A percentile compares a stretch with the other conserved stretches of the same genome.
Conservation (phyloP, 2,888 invertebrate genomes). For the Anaspis maculata region DNA sequence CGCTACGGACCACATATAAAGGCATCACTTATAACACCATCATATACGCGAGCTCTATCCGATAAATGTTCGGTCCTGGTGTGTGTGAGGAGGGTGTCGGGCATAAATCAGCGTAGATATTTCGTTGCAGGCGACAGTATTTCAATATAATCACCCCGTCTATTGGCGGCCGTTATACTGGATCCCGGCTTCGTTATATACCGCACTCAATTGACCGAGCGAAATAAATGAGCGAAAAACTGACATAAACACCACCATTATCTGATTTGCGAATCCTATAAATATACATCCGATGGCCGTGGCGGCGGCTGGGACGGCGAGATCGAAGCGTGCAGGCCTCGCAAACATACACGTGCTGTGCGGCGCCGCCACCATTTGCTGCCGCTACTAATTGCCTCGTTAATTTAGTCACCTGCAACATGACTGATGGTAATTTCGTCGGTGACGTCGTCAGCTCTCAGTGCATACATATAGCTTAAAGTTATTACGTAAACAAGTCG, state of each 20-base stretch:
- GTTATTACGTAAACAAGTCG: too few species aligned
- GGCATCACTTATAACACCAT: too few species aligned
- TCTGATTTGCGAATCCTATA: slow-evolving; percentile 34
- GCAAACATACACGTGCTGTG: too few species aligned
- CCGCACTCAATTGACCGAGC: slow-evolving; percentile 33
- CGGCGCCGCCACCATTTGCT: not conserved
- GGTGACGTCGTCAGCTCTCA: not conserved
- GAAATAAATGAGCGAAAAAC: slow-evolving; percentile 38
- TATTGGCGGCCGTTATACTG: slow-evolving; percentile 26
- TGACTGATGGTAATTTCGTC: too few species aligned
- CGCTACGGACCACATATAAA: slow-evolving; percentile 25
- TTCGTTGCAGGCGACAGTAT: slow-evolving; percentile 34
- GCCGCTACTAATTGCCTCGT: slow-evolving; percentile 14
- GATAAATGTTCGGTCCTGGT: slow-evolving; percentile 2
- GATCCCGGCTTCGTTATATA: slow-evolving; percentile 29
- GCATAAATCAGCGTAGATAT: slow-evolving; percentile 30
- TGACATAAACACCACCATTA: slow-evolving; percentile 35
- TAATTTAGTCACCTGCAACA: slow-evolving; percentile 9
- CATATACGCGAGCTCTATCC: too few species aligned
- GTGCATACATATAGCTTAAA: too few species aligned
- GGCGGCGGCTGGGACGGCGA: too few species aligned
- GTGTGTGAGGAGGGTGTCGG: slow-evolving; percentile 24
- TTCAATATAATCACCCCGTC: slow-evolving; percentile 37
- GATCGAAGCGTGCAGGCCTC: too few species aligned
- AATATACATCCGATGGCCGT: too few species aligned